Percentiles rank a stretch among this genome's conserved stretches.
These are phyloP conservation scores for Lapara coniferarum DNA, from an alignment of 2,888 invertebrate genomes.

Conservation along the genomic window DNA sequence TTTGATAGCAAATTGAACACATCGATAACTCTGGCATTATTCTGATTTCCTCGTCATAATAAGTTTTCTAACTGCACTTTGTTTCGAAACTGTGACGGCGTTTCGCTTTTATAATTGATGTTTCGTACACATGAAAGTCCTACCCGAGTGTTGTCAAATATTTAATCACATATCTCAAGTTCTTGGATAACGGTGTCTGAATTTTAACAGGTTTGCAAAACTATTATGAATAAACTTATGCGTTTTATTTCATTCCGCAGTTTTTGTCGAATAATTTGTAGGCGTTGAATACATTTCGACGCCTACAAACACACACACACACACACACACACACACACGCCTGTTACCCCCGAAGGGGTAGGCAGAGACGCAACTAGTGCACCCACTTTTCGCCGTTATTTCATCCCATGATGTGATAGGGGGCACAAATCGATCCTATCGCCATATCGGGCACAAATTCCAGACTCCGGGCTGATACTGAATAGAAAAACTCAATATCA, in stretches of 20 bases:
- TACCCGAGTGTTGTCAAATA: not conserved
- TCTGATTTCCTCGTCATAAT: not conserved
- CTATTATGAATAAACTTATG: not conserved
- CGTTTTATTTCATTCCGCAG: not conserved
- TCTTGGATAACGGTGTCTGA: not conserved
- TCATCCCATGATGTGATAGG: too few relatives aligned
- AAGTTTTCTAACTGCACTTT: not conserved
- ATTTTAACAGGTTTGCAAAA: not conserved
- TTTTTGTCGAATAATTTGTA: too few relatives aligned
- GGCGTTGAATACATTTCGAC: too few relatives aligned
- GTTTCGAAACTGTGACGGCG: not conserved
- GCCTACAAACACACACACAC: too few relatives aligned
- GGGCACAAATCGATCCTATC: too few relatives aligned
- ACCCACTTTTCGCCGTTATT: too few relatives aligned
- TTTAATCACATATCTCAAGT: not conserved
- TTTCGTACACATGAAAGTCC: not conserved
- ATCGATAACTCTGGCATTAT: not conserved
- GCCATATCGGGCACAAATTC: too few relatives aligned
- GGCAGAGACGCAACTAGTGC: too few relatives aligned
- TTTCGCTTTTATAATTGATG: not conserved
- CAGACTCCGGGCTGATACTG: too few relatives aligned
- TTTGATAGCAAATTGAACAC: not conserved
- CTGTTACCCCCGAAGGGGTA: too few relatives aligned
- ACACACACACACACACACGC: too few relatives aligned
- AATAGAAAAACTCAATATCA: too few relatives aligned